Percentiles rank a stretch among this genome's conserved stretches.
Evolutionary conservation across 2,797 vertebrate genomes (phyloP).

Genomic region (Chromis chromis): DNA sequence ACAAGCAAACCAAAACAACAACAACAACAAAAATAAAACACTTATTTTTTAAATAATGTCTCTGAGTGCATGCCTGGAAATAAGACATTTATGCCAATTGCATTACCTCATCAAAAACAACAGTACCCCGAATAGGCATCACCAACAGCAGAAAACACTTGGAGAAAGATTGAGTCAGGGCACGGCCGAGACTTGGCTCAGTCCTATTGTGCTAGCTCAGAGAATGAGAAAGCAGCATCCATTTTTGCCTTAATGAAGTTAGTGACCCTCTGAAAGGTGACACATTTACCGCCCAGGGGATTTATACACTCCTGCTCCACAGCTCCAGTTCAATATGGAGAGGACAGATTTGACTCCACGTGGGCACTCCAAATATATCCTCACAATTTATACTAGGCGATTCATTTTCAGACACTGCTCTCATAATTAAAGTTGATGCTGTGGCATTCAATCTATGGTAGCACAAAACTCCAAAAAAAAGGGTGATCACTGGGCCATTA

Average conservation of each 20-base stretch:
- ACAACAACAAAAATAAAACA: background rate
- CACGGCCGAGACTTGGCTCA: conserved; percentile 68
- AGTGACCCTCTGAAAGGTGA: conserved; percentile 89
- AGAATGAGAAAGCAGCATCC: conserved; percentile 84
- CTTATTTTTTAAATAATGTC: conserved; percentile 17
- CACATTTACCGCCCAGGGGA: conserved; percentile 87
- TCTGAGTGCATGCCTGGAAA: conserved; percentile 31
- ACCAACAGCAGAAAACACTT: conserved; percentile 69
- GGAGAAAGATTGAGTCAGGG: conserved; percentile 75
- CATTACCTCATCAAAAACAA: conserved; percentile 71
- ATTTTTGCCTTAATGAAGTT: conserved; percentile 89
- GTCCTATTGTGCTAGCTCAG: conserved; percentile 77
- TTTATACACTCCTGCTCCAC: conserved; percentile 85
- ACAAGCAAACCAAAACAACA: conserved; percentile 6
- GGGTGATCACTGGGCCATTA: conserved; percentile 18
- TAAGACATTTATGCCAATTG: conserved; percentile 61
- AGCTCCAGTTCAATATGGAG: conserved; percentile 83
- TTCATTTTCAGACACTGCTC: conserved; percentile 70
- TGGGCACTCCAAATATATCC: conserved; percentile 76
- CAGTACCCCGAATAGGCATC: conserved; percentile 70
- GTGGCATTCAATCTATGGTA: conserved; percentile 53
- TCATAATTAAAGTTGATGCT: conserved; percentile 73
- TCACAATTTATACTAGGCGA: conserved; percentile 71
- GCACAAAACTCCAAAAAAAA: conserved; percentile 37
- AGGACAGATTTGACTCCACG: conserved; percentile 80